Evolutionary conservation across 1,140 invertebrate species (phyloP), one percentile per base, ranked within the genome.

Genomic region (Drosophila persimilis): DNA sequence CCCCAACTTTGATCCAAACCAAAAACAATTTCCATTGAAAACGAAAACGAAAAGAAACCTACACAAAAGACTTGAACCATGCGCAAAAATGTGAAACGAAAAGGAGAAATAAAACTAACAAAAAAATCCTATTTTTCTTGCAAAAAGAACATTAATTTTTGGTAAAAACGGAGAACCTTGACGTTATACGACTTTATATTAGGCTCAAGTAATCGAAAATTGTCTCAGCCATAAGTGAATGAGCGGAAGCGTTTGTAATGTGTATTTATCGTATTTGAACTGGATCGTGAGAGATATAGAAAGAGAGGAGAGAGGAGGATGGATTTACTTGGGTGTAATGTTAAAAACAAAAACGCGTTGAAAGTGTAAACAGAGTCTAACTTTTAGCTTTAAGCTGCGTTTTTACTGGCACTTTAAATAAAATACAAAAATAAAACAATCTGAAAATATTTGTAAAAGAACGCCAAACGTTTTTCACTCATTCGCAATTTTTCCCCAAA

Each of bases 341-440:
- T 86, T 86, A 56, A 86, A 86, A 85, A 86, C 76, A 85, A 80
- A 86, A 81, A n/a, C n/a, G 83, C 80, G 85, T 85, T 89, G 64
- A 89, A 89, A 81, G 80, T 89, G 77, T 86, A 89, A 86, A 89
- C 80, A 89, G 85, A 89, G 85, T 89, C 85, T 89, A 89, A 89
- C 83, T 89, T 86, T 89, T 89, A 89, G 85, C 86, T 85, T 85
- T 89, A 89, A 89, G 85, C 86, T 85, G 85, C 85, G 85, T 89
- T 89, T 89, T 89, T 90, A 89, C 80, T 89, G 85, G 85, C 85
- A 89, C 85, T 89, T 89, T 78, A 89, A 89, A 90, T 89, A 81
- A 89, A 89, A 80, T 43, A n/a, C 35, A 67, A 66, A 65, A 48
- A 77, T 45, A 69, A 75, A 80, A 69, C 35, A 31, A 79, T 74